These are phyloP conservation scores for Hyposmocoma kahamanoa DNA, from an alignment of 1,140 invertebrate genomes.

Conservation along the genomic window DNA sequence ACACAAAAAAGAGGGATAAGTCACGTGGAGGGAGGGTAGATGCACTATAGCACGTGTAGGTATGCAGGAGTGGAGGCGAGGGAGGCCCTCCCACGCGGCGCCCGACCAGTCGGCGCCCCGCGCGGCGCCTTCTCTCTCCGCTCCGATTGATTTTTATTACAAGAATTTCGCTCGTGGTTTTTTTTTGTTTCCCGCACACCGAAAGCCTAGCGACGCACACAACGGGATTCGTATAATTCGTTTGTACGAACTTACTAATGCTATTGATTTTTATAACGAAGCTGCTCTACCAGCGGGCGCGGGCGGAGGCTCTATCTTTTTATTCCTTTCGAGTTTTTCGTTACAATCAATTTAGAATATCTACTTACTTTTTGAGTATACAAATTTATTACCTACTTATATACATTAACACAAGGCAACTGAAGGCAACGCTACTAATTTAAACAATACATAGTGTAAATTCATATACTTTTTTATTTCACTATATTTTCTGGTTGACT, in stretches of 20 bases:
- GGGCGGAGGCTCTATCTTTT: too few relatives aligned
- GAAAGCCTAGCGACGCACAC: slow-evolving; percentile 54
- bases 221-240: slow-evolving; percentile 62
- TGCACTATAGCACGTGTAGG: slow-evolving; percentile 42
- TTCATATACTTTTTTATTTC: too few relatives aligned
- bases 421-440: too few relatives aligned
- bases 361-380: too few relatives aligned
- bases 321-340: too few relatives aligned
- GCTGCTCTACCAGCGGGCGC: slow-evolving; percentile 25
- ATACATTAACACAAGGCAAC: too few relatives aligned
- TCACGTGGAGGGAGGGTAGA: slow-evolving; percentile 30
- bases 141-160: slow-evolving; percentile 75
- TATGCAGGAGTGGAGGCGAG: slow-evolving; percentile 33
- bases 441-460: too few relatives aligned
- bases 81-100: slow-evolving; percentile 18
- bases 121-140: slow-evolving; percentile 62
- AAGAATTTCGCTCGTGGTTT: slow-evolving; percentile 69
- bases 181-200: slow-evolving; percentile 67
- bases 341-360: too few relatives aligned
- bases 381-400: too few relatives aligned
- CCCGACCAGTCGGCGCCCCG: slow-evolving; percentile 58
- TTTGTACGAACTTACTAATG: slow-evolving; percentile 70
- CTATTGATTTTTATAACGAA: slow-evolving; percentile 70
- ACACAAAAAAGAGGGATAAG: slow-evolving; percentile 10
- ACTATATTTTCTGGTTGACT: too few relatives aligned